Evolutionary conservation across 2,113 vertebrate genomes (phyloP).

Genomic region (Cheirogaleus medius): DNA sequence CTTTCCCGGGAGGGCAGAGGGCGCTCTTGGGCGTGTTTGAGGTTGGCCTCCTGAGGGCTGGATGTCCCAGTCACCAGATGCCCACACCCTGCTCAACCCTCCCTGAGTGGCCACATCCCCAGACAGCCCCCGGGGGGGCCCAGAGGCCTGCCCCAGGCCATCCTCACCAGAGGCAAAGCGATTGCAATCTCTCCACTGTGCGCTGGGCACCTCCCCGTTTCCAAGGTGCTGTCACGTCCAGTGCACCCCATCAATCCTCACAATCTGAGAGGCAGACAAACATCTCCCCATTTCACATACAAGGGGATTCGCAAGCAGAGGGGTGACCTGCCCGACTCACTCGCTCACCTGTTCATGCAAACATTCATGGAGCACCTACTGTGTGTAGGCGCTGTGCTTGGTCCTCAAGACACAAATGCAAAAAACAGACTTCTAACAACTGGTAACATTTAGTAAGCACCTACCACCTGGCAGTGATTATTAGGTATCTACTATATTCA

Average conservation of each 20-base stretch:
- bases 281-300: neutral
- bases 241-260: neutral
- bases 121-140: neutral
- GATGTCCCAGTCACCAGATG: neutral
- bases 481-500: neutral
- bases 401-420: neutral
- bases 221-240: neutral
- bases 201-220: neutral
- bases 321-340: too few relatives aligned
- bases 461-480: neutral
- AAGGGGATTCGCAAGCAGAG: neutral
- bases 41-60: neutral
- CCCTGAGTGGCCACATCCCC: neutral
- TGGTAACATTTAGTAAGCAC: neutral
- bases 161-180: neutral
- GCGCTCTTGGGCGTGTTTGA: neutral
- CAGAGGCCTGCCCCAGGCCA: neutral
- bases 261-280: neutral
- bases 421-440: neutral
- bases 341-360: neutral
- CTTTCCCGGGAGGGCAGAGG: neutral
- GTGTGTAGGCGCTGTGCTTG: neutral
- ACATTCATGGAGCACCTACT: neutral
- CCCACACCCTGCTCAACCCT: neutral
- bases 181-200: neutral